Conservation (phyloP, 1,140 invertebrate genomes). For the Lineus longissimus region DNA sequence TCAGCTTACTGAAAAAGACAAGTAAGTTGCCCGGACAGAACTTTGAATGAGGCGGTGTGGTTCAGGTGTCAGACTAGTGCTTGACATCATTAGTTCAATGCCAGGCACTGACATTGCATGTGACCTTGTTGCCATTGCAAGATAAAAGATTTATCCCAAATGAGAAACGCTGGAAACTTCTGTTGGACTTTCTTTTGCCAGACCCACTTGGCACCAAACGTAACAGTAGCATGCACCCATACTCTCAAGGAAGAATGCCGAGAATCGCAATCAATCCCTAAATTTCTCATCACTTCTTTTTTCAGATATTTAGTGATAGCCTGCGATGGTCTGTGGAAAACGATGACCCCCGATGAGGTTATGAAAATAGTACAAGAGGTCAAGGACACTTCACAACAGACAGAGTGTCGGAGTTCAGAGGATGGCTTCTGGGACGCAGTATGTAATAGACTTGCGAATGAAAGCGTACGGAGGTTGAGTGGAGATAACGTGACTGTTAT, state of each 20-base stretch:
- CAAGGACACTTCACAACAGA: too few species aligned
- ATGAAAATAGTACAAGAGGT: constrained; percentile 22
- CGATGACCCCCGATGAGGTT: constrained; percentile 51
- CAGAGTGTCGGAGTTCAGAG: constrained; percentile 6
- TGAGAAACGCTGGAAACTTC: neutral
- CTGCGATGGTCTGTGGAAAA: constrained; percentile 60
- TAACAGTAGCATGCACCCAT: too few species aligned
- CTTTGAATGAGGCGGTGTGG: neutral
- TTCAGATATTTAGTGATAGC: constrained; percentile 55
- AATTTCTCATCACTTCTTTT: neutral
- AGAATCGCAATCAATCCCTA: too few species aligned
- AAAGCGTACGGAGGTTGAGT: constrained; percentile 54
- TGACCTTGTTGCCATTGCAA: neutral
- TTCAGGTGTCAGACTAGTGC: neutral
- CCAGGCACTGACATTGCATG: neutral
- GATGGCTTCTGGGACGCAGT: constrained; percentile 28
- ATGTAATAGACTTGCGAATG: constrained; percentile 50
- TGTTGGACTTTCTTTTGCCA: neutral
- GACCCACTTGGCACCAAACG: too few species aligned
- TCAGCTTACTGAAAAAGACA: constrained; percentile 53
- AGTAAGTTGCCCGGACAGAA: too few species aligned
- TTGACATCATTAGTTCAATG: constrained; percentile 4
- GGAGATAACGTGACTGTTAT: constrained; percentile 60
- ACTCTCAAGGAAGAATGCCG: too few species aligned
- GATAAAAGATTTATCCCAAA: too few species aligned